Evolutionary conservation across 1,140 invertebrate species (phyloP), one percentile per base, ranked within the genome.

Genomic region (Dreissena rostriformis): DNA sequence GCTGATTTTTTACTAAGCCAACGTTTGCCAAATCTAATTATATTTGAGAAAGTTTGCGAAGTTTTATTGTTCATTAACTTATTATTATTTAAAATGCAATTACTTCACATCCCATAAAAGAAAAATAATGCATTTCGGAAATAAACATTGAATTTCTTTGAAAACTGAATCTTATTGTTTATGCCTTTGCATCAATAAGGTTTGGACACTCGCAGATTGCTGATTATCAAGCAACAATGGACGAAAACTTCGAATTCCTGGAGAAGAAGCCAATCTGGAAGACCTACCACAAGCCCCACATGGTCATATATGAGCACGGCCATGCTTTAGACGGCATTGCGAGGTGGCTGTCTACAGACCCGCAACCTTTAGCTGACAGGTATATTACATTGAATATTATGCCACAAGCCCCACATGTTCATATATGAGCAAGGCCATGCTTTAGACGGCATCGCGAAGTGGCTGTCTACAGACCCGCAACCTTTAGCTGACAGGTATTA

Each of bases 171-270:
- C n/a, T n/a, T n/a, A n/a, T n/a, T n/a, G n/a, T n/a, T n/a, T 39
- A 26, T 73, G 19, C 28, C n/a, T 52, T 73, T 66, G 65, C 67
- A 49, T 24, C 6, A 70, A 53, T 61, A n/a, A 82, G 86, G 53
- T 87, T 87, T 57, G 86, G 86, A 73, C 86, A 87, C 51, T 87
- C 86, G 8, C 82, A 84, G 61, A 80, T 87, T 19, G 76, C 82
- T 10, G 51, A 74, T n/a, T 74, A 75, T 15, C 72, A 84, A 28
- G 78, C 78, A 10, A 51, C 71, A 10, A 68, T 87, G 70, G 55
- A 39, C 19, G 51, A 73, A 24, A 52, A 87, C n/a, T 87, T 78
- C 55, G 65, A 72, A 7, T 65, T 68, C 17, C 55, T 55, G 0
- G 73, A 76, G 24, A 67, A 78, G 19, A 68, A 51, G 10, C 78